Percentiles rank a stretch among this genome's conserved stretches.
Evolutionary conservation across 1,140 invertebrate genomes (phyloP).

Genomic region (Limonius californicus): DNA sequence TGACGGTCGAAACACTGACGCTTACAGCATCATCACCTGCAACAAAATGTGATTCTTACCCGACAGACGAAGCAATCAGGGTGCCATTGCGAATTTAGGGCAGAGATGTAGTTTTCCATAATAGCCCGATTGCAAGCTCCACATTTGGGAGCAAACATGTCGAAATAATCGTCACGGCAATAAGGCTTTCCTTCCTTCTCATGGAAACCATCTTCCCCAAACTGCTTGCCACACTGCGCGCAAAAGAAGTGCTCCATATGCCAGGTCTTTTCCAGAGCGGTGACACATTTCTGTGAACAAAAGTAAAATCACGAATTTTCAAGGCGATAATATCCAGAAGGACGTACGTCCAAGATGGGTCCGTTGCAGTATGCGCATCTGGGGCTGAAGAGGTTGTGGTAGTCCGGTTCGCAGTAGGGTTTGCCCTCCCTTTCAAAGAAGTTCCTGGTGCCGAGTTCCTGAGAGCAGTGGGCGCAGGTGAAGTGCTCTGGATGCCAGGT

Average conservation of each 20-base stretch:
- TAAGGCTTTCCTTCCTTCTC: constrained; percentile 92
- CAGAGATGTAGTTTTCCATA: constrained; percentile 98
- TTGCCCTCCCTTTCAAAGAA: constrained; percentile 97
- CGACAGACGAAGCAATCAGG: constrained; percentile 99
- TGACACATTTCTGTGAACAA: constrained; percentile 92
- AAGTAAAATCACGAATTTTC: constrained; percentile 23
- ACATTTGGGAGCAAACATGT: constrained; percentile 99
- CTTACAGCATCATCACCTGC: too few species aligned
- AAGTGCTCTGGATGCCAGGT: constrained; percentile 99
- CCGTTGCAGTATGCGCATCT: constrained; percentile 98
- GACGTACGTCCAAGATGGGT: constrained; percentile 91
- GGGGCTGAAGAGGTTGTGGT: constrained; percentile 97
- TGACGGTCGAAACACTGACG: too few species aligned
- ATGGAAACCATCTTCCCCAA: constrained; percentile 95
- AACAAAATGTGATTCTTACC: too few species aligned
- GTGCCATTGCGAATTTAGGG: constrained; percentile 97
- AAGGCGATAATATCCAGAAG: constrained; percentile 12
- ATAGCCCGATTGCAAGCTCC: constrained; percentile 95
- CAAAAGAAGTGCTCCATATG: constrained; percentile 99
- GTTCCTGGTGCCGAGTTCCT: constrained; percentile 94
- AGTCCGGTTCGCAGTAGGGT: constrained; percentile 97
- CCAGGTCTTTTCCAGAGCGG: constrained; percentile 97
- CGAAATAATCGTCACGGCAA: constrained; percentile 93
- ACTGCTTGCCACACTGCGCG: constrained; percentile 94
- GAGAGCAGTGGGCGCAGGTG: constrained; percentile 93